Evolutionary conservation across 2,888 invertebrate genomes (phyloP), one percentile per base, ranked within the genome.

Genomic region (Ochlodes sylvanus): DNA sequence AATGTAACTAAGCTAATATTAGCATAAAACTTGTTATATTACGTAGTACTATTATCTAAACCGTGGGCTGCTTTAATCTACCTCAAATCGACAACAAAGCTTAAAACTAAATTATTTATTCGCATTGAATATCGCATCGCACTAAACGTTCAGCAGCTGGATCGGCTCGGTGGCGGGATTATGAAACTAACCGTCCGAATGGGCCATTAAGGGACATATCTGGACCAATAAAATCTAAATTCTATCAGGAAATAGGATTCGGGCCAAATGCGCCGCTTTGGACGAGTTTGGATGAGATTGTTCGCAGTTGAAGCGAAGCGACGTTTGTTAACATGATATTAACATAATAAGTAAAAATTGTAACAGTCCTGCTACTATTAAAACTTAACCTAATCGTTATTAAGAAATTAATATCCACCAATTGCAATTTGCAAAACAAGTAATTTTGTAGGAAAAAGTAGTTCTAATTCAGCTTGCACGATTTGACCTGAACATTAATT

Each of bases 191-290:
- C 66, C 54, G 66, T 42, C 66, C 54, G 19, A 66, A 66, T 60
- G 60, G 66, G 10, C 66, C 66, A 66, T 66, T 66, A 66, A 58
- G 66, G 66, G 66, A 60, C 66, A 66, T 66, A 66, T 66, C 66
- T 66, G 66, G 66, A 66, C 66, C 66, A 66, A 66, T 66, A 66
- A 66, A 60, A 66, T 66, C 66, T 66, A 66, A 66, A 66, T 66
- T 66, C 66, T 66, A 66, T 66, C 66, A 66, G 66, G 66, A 66
- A 66, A 66, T 66, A 66, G 66, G 66, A 66, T 66, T 66, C 55
- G 32, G 60, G 54, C 60, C 66, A 61, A 60, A 66, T 61, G 60
- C 34, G 19, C 12, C 54, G 66, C 12, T 66, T 66, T 61, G 66
- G 66, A 34, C 66, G 54, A 54, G 60, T 54, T 54, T 17, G 0